Conservation (phyloP, 2,113 vertebrate genomes). For the Amphiprion percula region DNA sequence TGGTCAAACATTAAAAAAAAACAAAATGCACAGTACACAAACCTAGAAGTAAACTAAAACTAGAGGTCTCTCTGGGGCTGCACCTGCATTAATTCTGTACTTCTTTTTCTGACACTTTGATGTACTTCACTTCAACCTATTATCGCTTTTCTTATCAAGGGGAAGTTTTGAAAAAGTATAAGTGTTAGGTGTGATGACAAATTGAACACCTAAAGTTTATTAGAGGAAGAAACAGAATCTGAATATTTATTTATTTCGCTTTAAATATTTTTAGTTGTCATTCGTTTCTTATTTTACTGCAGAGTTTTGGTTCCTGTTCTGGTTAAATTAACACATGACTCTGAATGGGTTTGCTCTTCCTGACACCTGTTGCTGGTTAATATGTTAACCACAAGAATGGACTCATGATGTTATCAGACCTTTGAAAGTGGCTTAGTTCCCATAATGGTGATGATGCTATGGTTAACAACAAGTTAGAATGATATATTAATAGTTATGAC, state of each 20-base stretch:
- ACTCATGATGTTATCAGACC: constrained; percentile 5
- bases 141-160: neutral
- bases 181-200: neutral
- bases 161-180: neutral
- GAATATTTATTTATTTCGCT: neutral
- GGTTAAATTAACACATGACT: neutral
- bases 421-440: constrained; percentile 4
- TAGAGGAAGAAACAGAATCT: neutral
- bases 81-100: constrained; percentile 31
- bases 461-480: neutral
- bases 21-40: neutral
- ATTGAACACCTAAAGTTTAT: neutral
- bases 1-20: neutral
- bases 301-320: neutral
- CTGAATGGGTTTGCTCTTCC: neutral
- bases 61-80: constrained; percentile 17
- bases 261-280: neutral
- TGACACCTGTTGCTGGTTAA: neutral
- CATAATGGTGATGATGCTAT: neutral
- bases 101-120: neutral
- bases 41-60: constrained; percentile 23
- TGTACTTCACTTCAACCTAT: neutral
- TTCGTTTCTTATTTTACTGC: constrained; percentile 7
- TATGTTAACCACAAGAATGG: neutral
- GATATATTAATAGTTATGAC: neutral